Evolutionary conservation across 2,113 vertebrate species (phyloP), one percentile per base, ranked within the genome.

Genomic region (Microcebus lehilahytsara): DNA sequence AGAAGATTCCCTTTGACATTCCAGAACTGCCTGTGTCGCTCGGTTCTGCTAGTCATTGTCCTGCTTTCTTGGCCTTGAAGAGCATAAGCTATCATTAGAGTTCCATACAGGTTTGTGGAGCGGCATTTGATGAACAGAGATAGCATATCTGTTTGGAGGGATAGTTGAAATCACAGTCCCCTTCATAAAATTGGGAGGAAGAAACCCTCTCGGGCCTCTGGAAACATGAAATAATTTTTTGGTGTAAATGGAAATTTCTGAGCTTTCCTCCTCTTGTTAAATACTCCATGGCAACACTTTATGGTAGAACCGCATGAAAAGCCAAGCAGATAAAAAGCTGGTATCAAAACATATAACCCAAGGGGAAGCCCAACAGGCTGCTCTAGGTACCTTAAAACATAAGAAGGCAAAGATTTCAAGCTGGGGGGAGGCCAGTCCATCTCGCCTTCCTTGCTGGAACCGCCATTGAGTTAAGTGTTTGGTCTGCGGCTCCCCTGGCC

Each of bases 241-340:
- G 86, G 86, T 89, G 9, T 85, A 95, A 96, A 93, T 96, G 93
- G 96, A 86, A 91, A 97, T 17, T 89, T 95, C 80, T 58, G 77
- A 79, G 25, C 19, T 4, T 89, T 64, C 79, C 95, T 87, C 93
- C 83, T 93, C 80, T 84, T 93, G 80, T 97, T 97, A 97, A 97
- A 93, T 87, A 46, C 23, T 74, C 81, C 56, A 9, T 10, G 75
- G 93, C 53, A 96, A 72, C 86, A 62, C 74, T 97, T 97, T 96
- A 85, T 84, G 60, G 96, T 64, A 27, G 97, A 97, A 20, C 34
- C 5, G 0, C 91, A 86, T 72, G 77, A 92, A 77, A 89, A 93
- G 58, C 75, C 30, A 89, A 92, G 69, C 22, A 95, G 97, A 97
- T 97, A 96, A 97, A 98, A 96, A 97, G 74, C 60, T 95, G 95